phyloP scores from a whole-genome alignment of 2,888 invertebrate genomes.

The Strigamia transsilvanica region DNA sequence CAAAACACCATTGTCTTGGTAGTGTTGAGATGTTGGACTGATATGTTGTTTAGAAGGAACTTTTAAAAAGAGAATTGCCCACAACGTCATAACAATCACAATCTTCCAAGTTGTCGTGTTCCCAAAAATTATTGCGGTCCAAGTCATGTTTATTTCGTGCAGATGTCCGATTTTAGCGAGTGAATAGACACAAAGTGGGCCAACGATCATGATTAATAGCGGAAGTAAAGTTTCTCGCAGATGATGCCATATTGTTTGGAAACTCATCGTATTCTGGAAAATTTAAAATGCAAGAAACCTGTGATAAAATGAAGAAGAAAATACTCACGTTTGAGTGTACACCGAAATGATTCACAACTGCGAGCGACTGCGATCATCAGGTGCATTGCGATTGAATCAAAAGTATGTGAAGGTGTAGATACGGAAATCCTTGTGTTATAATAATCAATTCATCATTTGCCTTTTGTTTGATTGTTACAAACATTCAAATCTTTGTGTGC shows the following conservation, averaged over 20 bases:
- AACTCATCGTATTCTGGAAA: background rate
- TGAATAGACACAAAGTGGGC: background rate
- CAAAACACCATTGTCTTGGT: slow-evolving; percentile 66
- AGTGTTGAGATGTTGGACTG: slow-evolving; percentile 66
- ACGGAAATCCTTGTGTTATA: too few relatives aligned
- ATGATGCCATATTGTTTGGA: background rate
- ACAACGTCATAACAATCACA: slow-evolving; percentile 60
- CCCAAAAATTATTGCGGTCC: slow-evolving; percentile 33
- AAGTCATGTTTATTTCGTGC: background rate
- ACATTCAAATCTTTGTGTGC: too few relatives aligned
- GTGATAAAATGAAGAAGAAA: too few relatives aligned
- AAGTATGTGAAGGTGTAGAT: too few relatives aligned
- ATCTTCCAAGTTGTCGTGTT: slow-evolving; percentile 56
- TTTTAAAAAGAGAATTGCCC: slow-evolving; percentile 65
- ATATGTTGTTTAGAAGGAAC: slow-evolving; percentile 62
- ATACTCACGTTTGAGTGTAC: too few relatives aligned
- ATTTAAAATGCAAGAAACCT: too few relatives aligned
- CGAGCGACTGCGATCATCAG: too few relatives aligned
- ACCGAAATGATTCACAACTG: too few relatives aligned
- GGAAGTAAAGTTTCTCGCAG: background rate
- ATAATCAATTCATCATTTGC: too few relatives aligned
- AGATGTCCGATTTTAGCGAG: background rate
- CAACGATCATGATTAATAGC: background rate
- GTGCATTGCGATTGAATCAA: too few relatives aligned
- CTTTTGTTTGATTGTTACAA: too few relatives aligned